Conservation (phyloP, 2,888 invertebrate genomes). For the Hirtodrosophila confusa region DNA sequence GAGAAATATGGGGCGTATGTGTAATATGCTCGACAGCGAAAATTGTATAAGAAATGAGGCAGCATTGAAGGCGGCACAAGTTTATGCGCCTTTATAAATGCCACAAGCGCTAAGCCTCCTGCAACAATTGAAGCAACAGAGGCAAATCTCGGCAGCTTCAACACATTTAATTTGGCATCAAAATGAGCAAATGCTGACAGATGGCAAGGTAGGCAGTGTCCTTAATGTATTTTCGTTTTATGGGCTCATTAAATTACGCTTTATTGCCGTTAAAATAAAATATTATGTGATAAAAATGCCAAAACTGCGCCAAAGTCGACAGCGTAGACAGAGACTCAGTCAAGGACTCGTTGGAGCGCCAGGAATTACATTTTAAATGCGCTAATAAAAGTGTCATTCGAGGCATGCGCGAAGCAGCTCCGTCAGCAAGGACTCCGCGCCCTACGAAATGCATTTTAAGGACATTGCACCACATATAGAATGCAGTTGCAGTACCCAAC, state of each 20-base stretch:
- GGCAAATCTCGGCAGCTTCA: constrained; percentile 47
- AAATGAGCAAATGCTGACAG: constrained; percentile 68
- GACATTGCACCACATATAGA: constrained; percentile 3
- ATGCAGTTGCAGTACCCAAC: constrained; percentile 24
- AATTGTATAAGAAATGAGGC: constrained; percentile 32
- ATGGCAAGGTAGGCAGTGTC: constrained; percentile 53
- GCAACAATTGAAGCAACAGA: constrained; percentile 3
- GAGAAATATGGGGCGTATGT: constrained; percentile 61
- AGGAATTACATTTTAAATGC: constrained; percentile 60
- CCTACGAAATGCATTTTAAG: constrained; percentile 18
- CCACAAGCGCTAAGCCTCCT: constrained; percentile 41
- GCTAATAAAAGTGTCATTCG: constrained; percentile 54
- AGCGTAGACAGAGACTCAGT: constrained; percentile 6
- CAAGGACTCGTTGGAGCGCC: constrained; percentile 10
- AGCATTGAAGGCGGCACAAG: constrained; percentile 13
- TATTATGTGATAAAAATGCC: constrained; percentile 80
- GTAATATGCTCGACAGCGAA: constrained; percentile 58
- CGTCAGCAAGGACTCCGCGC: constrained; percentile 7
- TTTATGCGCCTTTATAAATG: constrained; percentile 60
- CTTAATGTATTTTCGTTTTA: constrained; percentile 79
- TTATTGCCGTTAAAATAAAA: constrained; percentile 81
- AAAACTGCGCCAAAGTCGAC: constrained; percentile 35
- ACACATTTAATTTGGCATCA: constrained; percentile 73
- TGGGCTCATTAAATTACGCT: constrained; percentile 81
- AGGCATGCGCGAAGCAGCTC: constrained; percentile 9